Evolutionary conservation across 2,113 vertebrate genomes (phyloP).

Genomic region (Dinomys branickii): DNA sequence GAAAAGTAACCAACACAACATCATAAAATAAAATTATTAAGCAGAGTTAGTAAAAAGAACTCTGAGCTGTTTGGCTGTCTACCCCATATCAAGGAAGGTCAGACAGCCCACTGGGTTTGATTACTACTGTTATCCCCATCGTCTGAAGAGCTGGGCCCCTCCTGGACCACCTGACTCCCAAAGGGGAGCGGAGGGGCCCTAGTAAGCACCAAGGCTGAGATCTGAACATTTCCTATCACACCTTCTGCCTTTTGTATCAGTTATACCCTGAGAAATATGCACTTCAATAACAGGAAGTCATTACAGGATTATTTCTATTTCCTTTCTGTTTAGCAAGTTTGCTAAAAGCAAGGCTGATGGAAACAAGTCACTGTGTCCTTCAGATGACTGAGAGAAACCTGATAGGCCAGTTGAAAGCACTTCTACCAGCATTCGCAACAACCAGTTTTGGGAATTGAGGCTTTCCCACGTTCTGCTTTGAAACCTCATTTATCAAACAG

Average conservation of each 20-base stretch:
- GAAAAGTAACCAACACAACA: too few species aligned
- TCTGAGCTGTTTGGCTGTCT: slow-evolving; percentile 5
- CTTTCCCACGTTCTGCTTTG: slow-evolving; percentile 39
- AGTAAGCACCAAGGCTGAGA: neutral
- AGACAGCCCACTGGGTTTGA: neutral
- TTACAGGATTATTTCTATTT: neutral
- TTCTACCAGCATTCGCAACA: slow-evolving; percentile 31
- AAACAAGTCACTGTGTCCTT: neutral
- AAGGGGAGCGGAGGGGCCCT: neutral
- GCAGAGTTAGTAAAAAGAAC: neutral
- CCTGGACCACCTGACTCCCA: neutral
- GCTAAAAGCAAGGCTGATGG: slow-evolving; percentile 53
- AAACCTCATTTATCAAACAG: slow-evolving; percentile 69
- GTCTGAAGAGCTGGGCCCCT: neutral
- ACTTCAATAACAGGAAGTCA: slow-evolving; percentile 51
- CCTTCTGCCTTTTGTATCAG: slow-evolving; percentile 28
- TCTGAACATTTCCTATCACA: neutral
- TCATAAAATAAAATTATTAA: slow-evolving; percentile 27
- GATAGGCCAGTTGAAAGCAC: slow-evolving; percentile 37
- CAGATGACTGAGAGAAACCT: neutral
- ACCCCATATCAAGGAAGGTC: neutral
- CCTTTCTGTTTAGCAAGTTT: slow-evolving; percentile 31
- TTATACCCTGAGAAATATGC: neutral
- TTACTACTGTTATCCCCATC: neutral
- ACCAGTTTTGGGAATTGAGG: slow-evolving; percentile 16